A percentile compares a stretch with the other conserved stretches of the same genome.
These are phyloP conservation scores for Cancer borealis DNA, from an alignment of 2,888 invertebrate species.

Conservation along the genomic window DNA sequence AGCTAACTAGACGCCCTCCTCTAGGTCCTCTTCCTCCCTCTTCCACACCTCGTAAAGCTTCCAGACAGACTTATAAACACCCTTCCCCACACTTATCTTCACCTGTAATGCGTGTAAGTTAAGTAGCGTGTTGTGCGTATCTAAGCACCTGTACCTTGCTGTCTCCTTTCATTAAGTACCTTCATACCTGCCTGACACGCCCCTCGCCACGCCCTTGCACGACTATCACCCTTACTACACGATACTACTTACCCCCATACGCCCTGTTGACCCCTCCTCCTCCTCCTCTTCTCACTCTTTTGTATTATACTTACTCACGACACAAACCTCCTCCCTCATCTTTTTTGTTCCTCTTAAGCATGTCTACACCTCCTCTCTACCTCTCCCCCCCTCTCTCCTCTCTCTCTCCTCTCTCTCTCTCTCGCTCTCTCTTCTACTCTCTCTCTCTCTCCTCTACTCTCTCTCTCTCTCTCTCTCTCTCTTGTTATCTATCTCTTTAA, in stretches of 20 bases:
- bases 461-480: constrained; percentile 13
- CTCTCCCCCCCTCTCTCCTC: no score
- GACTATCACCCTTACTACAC: background rate
- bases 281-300: background rate
- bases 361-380: no score
- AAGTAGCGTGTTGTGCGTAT: background rate
- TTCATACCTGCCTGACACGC: background rate
- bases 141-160: background rate
- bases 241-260: background rate
- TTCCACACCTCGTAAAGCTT: no score
- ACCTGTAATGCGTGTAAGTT: background rate
- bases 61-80: background rate
- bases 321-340: background rate
- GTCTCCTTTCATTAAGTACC: background rate
- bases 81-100: background rate
- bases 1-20: no score
- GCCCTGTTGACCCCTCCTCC: background rate
- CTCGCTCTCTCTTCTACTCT: no score
- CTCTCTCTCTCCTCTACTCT: background rate
- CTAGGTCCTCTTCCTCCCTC: no score
- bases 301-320: background rate
- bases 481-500: constrained; percentile 6
- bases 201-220: background rate
- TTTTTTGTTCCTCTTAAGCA: no score
- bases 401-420: background rate